phyloP scores from a whole-genome alignment of 2,888 invertebrate species.

The Caenorhabditis angaria region DNA sequence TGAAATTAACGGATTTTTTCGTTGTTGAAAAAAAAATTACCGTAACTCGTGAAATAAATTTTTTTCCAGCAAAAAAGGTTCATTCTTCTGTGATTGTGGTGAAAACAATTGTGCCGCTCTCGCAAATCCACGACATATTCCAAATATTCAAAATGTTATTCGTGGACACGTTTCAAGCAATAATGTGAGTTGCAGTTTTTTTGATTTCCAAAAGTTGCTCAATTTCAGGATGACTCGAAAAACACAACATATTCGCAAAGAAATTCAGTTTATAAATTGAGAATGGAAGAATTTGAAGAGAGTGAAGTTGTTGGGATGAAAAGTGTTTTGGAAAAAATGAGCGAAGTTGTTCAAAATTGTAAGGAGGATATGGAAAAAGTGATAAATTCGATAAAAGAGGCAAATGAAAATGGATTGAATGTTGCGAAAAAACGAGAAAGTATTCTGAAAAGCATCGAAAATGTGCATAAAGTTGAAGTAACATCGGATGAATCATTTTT shows the following conservation, averaged over 20 bases:
- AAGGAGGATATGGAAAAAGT: conserved; percentile 13
- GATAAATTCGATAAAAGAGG: conserved; percentile 20
- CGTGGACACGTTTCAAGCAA: conserved; percentile 32
- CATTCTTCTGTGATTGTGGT: conserved; percentile 99
- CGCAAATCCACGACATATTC: conserved; percentile 15
- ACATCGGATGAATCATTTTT: conserved; percentile 23
- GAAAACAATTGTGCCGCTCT: conserved; percentile 75
- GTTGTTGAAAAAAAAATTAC: too few species aligned
- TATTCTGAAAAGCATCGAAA: conserved; percentile 20
- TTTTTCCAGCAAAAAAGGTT: conserved; percentile 94
- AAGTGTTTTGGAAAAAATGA: background rate
- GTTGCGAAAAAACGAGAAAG: conserved; percentile 24
- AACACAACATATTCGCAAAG: background rate
- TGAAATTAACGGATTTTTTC: too few species aligned
- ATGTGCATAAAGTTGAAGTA: conserved; percentile 16
- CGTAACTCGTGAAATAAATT: too few species aligned
- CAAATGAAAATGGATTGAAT: conserved; percentile 29
- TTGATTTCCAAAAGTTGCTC: background rate
- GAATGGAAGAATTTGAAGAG: background rate
- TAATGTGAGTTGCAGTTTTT: background rate
- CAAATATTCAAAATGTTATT: conserved; percentile 30
- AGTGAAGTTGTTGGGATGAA: background rate
- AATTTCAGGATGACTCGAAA: too few species aligned
- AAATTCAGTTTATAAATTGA: background rate
- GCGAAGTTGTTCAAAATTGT: background rate